A percentile compares a stretch with the other conserved stretches of the same genome.
Evolutionary conservation across 2,113 vertebrate genomes (phyloP).

Genomic region (Melanotaenia duboulayi): DNA sequence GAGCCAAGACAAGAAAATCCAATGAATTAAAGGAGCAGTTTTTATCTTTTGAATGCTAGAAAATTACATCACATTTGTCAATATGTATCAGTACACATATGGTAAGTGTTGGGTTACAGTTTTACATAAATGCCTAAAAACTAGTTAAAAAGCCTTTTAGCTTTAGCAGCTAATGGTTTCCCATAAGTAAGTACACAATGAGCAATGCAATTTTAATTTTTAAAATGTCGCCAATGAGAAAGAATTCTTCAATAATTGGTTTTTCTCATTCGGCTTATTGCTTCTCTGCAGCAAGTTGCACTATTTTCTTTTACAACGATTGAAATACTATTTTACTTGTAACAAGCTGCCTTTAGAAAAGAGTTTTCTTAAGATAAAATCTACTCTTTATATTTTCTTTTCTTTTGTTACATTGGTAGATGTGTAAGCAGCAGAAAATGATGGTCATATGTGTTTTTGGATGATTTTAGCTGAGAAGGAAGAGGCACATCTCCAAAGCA

Average conservation of each 20-base stretch:
- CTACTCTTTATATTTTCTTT: background rate
- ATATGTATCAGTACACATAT: background rate
- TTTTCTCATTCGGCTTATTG: too few relatives aligned
- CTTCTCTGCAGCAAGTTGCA: too few relatives aligned
- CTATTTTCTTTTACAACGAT: too few relatives aligned
- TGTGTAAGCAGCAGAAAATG: slow-evolving; percentile 15
- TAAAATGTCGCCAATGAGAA: too few relatives aligned
- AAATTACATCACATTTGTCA: background rate
- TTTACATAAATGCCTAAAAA: background rate
- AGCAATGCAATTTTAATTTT: background rate
- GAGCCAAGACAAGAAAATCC: background rate
- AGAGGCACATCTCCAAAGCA: slow-evolving; percentile 22
- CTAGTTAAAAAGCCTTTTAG: background rate
- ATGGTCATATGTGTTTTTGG: slow-evolving; percentile 30
- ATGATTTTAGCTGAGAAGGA: slow-evolving; percentile 14
- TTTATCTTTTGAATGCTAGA: background rate
- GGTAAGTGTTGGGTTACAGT: background rate
- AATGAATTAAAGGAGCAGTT: background rate
- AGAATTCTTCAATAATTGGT: too few relatives aligned
- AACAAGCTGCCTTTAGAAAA: too few relatives aligned
- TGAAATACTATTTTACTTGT: too few relatives aligned
- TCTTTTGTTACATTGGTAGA: slow-evolving; percentile 4
- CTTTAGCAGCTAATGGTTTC: slow-evolving; percentile 5
- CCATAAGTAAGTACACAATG: background rate
- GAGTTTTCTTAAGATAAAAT: background rate